phyloP scores from a whole-genome alignment of 2,113 vertebrate genomes.

The Lepisosteus osseus region DNA sequence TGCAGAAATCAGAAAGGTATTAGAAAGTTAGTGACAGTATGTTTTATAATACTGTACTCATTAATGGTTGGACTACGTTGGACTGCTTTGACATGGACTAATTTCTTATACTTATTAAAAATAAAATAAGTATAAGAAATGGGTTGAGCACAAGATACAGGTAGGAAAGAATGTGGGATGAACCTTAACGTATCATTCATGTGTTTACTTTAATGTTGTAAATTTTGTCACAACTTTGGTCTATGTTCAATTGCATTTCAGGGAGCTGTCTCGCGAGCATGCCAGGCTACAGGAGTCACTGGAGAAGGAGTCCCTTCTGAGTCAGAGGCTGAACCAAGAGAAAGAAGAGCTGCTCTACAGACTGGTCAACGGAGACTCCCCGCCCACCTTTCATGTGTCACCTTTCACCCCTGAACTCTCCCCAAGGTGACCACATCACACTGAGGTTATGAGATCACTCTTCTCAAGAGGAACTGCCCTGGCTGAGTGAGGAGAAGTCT shows the following conservation, averaged over 20 bases:
- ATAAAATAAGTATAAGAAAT: too few species aligned
- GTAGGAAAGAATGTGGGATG: too few species aligned
- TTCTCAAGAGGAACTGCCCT: background rate
- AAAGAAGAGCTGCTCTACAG: conserved; percentile 88
- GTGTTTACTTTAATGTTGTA: background rate
- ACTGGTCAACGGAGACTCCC: conserved; percentile 59
- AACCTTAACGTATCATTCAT: too few species aligned
- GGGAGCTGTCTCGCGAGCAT: conserved; percentile 81
- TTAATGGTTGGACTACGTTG: too few species aligned
- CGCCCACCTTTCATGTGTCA: conserved; percentile 58
- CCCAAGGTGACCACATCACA: conserved; percentile 42
- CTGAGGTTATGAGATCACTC: too few species aligned
- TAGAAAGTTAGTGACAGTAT: too few species aligned
- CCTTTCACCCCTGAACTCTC: conserved; percentile 44
- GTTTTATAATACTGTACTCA: too few species aligned
- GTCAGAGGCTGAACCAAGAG: conserved; percentile 70
- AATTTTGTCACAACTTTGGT: background rate
- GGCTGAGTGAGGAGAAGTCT: background rate
- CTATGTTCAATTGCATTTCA: conserved; percentile 36
- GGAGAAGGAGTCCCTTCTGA: conserved; percentile 70
- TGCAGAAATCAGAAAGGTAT: too few species aligned
- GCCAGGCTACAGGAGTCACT: conserved; percentile 64
- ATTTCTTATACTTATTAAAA: too few species aligned
- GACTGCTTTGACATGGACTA: too few species aligned
- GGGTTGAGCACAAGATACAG: too few species aligned